Base-by-base conservation (phyloP, 2,113 vertebrate genomes). In the Phyllostomus discolor region DNA sequence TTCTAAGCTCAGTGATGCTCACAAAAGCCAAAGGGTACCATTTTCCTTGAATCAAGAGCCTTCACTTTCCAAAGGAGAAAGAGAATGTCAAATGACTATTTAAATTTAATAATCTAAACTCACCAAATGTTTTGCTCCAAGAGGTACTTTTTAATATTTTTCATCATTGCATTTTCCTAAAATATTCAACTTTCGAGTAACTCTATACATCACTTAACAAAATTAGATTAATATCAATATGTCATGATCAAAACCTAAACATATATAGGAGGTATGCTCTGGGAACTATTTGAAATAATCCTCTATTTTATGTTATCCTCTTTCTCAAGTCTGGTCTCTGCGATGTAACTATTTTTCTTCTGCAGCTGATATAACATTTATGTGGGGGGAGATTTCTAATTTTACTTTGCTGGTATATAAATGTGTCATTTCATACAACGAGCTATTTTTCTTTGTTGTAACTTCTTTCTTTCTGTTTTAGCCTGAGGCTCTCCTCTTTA, bases 381-480 rank as follows among this genome's bases (percentile, higher is more conserved):
- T 97, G 95, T 85, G 79, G 88, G 82, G 93, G 91, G 46, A 38
- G 79, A 93, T 97, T 98, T 98, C 98, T 98, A 98, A 98, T 99
- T 98, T 98, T 98, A 97, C 98, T 98, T 98, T 97, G 92, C 94
- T 97, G 88, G 84, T 98, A 41, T 98, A 98, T 98, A 98, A 98
- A 98, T 98, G 98, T 98, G 98, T 98, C 98, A 98, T 98, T 98
- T 98, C 98, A 98, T 98, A 98, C 96, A 98, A 98, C 96, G 98
- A 95, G 95, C 98, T 98, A 98, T 98, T 98, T 98, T 98, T 98
- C 98, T 98, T 99, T 99, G 98, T 98, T 98, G 97, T 98, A 98
- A 98, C 98, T 98, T 98, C 97, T 98, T 98, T 98, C 96, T 97
- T 76, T 98, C 97, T 98, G 98, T 98, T 98, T 98, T 98, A 98